phyloP scores from a whole-genome alignment of 2,888 invertebrate species.

The Clostera curtula region DNA sequence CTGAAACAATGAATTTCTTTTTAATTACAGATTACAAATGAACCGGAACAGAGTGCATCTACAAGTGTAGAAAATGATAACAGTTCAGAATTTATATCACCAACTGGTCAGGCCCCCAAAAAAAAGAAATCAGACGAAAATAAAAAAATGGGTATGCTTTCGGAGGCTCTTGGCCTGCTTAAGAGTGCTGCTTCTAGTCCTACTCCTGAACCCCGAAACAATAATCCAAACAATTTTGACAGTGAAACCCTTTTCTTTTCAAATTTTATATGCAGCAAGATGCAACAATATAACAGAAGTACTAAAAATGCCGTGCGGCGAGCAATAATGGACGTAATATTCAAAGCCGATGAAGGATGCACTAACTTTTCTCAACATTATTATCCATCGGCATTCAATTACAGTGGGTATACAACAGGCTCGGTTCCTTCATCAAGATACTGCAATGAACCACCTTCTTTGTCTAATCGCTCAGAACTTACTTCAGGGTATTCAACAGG shows the following conservation, averaged over 20 bases:
- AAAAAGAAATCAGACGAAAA: conserved; percentile 10
- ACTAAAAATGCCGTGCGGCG: conserved; percentile 12
- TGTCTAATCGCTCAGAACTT: conserved; percentile 8
- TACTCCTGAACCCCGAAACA: conserved; percentile 13
- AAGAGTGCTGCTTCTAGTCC: conserved; percentile 12
- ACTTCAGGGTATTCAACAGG: conserved; percentile 10
- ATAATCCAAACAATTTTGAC: conserved; percentile 12
- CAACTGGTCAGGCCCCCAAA: conserved; percentile 10
- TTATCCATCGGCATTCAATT: conserved; percentile 10
- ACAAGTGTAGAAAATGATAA: conserved; percentile 12
- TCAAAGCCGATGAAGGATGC: conserved; percentile 12
- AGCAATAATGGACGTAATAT: conserved; percentile 11
- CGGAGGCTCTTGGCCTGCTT: conserved; percentile 11
- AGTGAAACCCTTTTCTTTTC: conserved; percentile 12
- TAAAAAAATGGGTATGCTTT: conserved; percentile 13
- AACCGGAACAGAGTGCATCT: conserved; percentile 11
- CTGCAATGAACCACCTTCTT: conserved; percentile 11
- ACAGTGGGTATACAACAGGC: conserved; percentile 10
- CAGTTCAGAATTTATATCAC: conserved; percentile 13
- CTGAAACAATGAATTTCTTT: conserved; percentile 12
- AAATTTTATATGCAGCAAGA: conserved; percentile 11
- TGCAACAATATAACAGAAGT: conserved; percentile 11
- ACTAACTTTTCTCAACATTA: conserved; percentile 10
- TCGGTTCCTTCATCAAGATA: conserved; percentile 10
- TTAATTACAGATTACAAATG: conserved; percentile 12